Percentiles rank a stretch among this genome's conserved stretches.
phyloP scores from a whole-genome alignment of 2,888 invertebrate species.

The Nyleta sp. region DNA sequence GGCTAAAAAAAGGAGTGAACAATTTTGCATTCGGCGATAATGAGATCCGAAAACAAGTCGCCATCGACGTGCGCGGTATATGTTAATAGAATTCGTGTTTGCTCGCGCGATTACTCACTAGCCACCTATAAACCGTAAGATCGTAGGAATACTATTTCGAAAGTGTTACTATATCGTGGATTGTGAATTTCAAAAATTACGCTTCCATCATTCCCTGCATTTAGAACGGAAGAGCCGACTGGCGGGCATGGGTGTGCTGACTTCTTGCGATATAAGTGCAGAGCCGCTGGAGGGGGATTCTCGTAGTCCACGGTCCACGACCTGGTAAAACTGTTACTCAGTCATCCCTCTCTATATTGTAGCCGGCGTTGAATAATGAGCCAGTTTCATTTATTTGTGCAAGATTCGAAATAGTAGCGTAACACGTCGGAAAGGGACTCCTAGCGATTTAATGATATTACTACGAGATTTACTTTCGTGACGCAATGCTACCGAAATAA shows the following conservation, averaged over 20 bases:
- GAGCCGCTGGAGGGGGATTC: background rate
- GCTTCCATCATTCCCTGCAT: conserved; percentile 26
- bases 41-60: conserved; percentile 25
- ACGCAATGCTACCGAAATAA: background rate
- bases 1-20: conserved; percentile 9
- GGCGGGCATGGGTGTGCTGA: background rate
- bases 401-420: background rate
- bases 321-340: background rate
- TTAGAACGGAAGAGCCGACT: no score
- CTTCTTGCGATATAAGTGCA: background rate
- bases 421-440: background rate
- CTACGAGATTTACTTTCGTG: background rate
- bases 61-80: conserved; percentile 29
- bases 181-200: conserved; percentile 15
- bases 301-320: conserved; percentile 7
- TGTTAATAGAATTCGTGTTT: conserved; percentile 39
- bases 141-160: conserved; percentile 34
- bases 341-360: no score
- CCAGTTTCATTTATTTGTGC: background rate
- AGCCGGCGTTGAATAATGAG: background rate
- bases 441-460: background rate
- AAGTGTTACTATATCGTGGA: conserved; percentile 27
- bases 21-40: conserved; percentile 41
- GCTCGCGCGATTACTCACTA: conserved; percentile 32
- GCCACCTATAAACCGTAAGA: conserved; percentile 26